Conservation (phyloP, 2,797 vertebrate species). For the Menidia menidia region DNA sequence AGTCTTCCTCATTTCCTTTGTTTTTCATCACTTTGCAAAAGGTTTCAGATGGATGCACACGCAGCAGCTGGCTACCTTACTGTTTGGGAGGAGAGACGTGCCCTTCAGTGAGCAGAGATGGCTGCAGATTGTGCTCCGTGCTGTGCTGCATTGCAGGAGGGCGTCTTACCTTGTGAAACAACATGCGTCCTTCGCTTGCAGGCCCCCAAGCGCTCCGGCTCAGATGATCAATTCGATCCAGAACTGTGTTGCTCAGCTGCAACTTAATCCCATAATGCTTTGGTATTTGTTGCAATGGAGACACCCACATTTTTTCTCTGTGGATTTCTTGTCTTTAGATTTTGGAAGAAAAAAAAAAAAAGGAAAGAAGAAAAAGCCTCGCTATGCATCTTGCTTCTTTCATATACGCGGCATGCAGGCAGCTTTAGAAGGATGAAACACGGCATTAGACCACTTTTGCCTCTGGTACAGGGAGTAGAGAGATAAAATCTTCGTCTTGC, state of each 20-base stretch:
- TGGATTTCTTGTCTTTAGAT: conserved; percentile 38
- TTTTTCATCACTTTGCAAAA: conserved; percentile 36
- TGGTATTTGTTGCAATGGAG: conserved; percentile 50
- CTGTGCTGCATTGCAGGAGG: conserved; percentile 76
- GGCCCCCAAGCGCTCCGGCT: conserved; percentile 53
- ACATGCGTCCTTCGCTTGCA: conserved; percentile 65
- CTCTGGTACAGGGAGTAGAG: conserved; percentile 14
- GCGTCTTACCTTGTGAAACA: conserved; percentile 72
- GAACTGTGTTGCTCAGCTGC: conserved; percentile 58
- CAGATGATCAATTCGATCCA: conserved; percentile 77
- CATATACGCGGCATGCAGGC: conserved; percentile 25
- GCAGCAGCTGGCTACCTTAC: conserved; percentile 34
- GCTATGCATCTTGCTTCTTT: conserved; percentile 10
- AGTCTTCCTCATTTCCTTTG: conserved; percentile 42
- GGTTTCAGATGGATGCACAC: conserved; percentile 56
- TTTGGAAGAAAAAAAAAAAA: conserved; percentile 35
- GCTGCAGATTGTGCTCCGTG: conserved; percentile 54
- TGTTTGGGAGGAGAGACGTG: conserved; percentile 40
- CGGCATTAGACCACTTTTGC: conserved; percentile 30
- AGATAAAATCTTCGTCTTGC: conserved; percentile 21
- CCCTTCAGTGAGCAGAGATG: conserved; percentile 52
- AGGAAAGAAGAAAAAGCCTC: conserved; percentile 22
- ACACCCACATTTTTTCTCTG: conserved; percentile 40
- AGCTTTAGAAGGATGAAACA: conserved; percentile 31
- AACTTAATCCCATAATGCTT: conserved; percentile 73